phyloP scores from a whole-genome alignment of 2,797 vertebrate species.

The Crenuchus spilurus region DNA sequence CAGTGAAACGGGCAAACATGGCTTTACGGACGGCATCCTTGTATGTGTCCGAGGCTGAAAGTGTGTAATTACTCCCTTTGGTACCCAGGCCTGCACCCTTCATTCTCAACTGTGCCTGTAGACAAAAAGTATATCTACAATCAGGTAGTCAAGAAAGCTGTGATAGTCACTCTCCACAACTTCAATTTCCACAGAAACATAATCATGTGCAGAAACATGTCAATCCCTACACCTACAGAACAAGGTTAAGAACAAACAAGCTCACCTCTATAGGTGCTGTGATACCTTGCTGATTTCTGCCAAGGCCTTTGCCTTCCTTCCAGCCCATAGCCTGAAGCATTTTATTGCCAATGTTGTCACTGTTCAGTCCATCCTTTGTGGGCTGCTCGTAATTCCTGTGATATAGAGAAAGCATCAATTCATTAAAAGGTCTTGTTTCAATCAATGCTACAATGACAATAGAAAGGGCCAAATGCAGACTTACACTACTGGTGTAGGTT shows the following conservation, averaged over 20 bases:
- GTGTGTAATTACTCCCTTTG: conserved; percentile 92
- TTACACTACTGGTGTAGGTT: conserved; percentile 87
- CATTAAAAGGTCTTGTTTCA: too few relatives aligned
- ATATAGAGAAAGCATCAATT: background rate
- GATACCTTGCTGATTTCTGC: conserved; percentile 96
- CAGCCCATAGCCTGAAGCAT: conserved; percentile 99
- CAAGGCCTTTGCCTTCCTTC: conserved; percentile 96
- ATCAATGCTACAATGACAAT: background rate
- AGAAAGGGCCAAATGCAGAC: conserved; percentile 41
- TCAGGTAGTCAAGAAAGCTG: background rate
- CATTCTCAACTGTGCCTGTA: conserved; percentile 91
- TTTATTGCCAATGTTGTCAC: conserved; percentile 98
- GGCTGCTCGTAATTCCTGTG: conserved; percentile 96
- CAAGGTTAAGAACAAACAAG: too few relatives aligned
- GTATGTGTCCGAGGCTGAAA: conserved; percentile 92
- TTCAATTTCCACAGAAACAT: background rate
- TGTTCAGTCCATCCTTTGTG: conserved; percentile 96
- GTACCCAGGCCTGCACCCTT: conserved; percentile 95
- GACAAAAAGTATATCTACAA: too few relatives aligned
- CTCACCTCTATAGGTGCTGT: conserved; percentile 94
- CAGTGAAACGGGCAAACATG: conserved; percentile 98
- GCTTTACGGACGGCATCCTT: conserved; percentile 98
- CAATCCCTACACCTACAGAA: background rate
- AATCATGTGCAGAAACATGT: background rate
- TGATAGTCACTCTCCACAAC: background rate